These are phyloP conservation scores for Laodelphax striatellus DNA, from an alignment of 1,140 invertebrate species.

Conservation along the genomic window DNA sequence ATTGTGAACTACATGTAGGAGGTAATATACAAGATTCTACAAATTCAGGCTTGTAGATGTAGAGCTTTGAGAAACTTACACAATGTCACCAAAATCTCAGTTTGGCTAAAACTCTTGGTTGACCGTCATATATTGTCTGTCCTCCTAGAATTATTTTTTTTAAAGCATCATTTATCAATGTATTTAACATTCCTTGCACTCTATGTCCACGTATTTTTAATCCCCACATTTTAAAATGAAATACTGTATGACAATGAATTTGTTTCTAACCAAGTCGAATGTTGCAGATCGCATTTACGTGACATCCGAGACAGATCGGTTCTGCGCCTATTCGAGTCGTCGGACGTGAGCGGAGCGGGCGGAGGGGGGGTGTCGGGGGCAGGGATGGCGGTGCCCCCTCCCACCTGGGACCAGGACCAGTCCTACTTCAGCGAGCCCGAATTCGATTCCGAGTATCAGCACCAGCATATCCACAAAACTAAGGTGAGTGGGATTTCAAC, in stretches of 20 bases:
- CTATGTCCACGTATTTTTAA: no score
- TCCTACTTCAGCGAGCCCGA: slow-evolving; percentile 90
- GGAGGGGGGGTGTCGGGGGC: slow-evolving; percentile 40
- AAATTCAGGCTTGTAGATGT: no score
- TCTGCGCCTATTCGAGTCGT: slow-evolving; percentile 75
- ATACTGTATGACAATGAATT: neutral
- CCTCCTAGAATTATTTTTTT: no score
- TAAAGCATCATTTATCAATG: no score
- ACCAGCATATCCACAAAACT: slow-evolving; percentile 85
- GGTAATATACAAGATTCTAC: no score
- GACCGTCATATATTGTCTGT: no score
- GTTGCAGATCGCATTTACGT: slow-evolving; percentile 59
- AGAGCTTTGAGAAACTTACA: no score
- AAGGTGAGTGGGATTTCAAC: slow-evolving; percentile 51
- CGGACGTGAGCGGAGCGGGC: slow-evolving; percentile 46
- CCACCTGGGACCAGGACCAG: slow-evolving; percentile 50
- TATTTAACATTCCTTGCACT: no score
- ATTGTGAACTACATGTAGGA: no score
- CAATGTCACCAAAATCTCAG: no score
- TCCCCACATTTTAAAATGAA: no score
- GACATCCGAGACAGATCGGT: slow-evolving; percentile 88
- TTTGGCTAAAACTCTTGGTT: no score
- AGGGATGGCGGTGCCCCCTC: slow-evolving; percentile 31
- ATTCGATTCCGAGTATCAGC: slow-evolving; percentile 86
- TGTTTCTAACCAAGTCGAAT: neutral